A percentile compares a stretch with the other conserved stretches of the same genome.
Evolutionary conservation across 2,797 vertebrate species (phyloP).

Genomic region (Lerista edwardsae): DNA sequence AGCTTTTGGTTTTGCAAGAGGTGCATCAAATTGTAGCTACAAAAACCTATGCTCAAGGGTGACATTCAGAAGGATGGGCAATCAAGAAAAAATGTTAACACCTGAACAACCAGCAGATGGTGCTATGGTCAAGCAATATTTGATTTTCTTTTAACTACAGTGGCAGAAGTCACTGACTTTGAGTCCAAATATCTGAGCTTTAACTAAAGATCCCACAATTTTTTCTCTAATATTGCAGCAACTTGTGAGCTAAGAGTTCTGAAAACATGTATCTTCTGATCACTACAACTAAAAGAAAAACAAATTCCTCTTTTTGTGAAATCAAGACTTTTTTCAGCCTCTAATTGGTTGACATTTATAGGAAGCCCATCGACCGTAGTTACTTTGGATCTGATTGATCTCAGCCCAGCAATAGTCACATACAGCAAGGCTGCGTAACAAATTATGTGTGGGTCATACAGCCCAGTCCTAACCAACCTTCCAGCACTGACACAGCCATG

Average conservation of each 20-base stretch:
- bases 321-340: neutral
- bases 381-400: neutral
- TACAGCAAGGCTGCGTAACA: neutral
- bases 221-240: neutral
- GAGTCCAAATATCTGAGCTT: neutral
- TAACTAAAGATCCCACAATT: neutral
- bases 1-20: neutral
- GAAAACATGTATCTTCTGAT: neutral
- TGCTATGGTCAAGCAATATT: constrained; percentile 48
- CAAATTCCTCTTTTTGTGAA: neutral
- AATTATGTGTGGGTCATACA: neutral
- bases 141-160: neutral
- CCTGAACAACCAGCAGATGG: constrained; percentile 62
- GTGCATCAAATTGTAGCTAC: neutral
- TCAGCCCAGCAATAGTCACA: neutral
- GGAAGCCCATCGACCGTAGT: neutral
- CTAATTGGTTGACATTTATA: neutral
- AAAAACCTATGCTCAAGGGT: neutral
- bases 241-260: neutral
- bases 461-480: too few species aligned
- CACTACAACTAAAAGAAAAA: neutral
- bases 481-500: too few species aligned
- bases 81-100: neutral
- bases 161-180: too few species aligned
- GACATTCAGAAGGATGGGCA: fast-evolving